Evolutionary conservation across 2,113 vertebrate species (phyloP).

Genomic region (Pygoscelis antarcticus): DNA sequence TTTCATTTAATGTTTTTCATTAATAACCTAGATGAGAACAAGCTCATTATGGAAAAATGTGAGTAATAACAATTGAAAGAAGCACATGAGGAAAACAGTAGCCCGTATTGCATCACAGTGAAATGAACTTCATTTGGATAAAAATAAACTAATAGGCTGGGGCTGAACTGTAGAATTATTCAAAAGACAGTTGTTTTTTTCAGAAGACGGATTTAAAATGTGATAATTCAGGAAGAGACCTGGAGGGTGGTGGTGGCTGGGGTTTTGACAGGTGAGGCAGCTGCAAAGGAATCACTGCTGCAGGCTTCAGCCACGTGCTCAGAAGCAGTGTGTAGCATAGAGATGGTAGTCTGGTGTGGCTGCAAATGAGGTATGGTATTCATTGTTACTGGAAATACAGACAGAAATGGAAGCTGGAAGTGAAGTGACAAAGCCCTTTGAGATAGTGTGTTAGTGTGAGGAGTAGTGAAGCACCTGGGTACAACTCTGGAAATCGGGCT

Average conservation of each 20-base stretch:
- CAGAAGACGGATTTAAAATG: neutral
- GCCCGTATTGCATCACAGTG: neutral
- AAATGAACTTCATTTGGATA: neutral
- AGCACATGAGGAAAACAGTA: neutral
- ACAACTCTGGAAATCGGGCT: neutral
- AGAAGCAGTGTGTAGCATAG: rapidly evolving
- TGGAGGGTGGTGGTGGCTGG: neutral
- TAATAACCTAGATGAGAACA: neutral
- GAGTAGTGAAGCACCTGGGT: neutral
- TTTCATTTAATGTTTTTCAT: neutral
- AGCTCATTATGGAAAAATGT: neutral
- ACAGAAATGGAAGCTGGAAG: neutral
- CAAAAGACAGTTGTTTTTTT: neutral
- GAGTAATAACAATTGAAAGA: neutral
- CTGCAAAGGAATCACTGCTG: neutral
- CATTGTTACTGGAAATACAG: neutral
- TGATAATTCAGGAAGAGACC: neutral
- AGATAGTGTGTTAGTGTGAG: neutral
- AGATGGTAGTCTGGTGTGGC: neutral
- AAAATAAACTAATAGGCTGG: neutral
- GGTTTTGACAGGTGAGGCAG: neutral
- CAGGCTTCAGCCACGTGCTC: rapidly evolving
- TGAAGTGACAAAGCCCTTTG: neutral
- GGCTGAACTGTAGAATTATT: neutral
- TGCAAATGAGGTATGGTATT: neutral